Evolutionary conservation across 2,113 vertebrate species (phyloP).

Genomic region (Tichodroma muraria): DNA sequence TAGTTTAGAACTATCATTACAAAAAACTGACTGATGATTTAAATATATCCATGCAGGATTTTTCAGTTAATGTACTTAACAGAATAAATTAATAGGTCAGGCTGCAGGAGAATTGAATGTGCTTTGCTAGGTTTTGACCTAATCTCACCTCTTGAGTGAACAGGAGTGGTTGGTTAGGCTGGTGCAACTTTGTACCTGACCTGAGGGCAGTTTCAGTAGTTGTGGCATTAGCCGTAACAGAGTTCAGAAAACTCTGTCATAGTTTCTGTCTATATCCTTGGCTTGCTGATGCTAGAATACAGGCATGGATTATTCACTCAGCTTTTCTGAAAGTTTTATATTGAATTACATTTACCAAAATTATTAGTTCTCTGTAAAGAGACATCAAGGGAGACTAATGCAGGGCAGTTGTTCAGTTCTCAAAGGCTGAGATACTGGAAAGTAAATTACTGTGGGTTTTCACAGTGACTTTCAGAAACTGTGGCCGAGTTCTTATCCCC

Average conservation of each 20-base stretch:
- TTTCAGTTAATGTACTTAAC: neutral
- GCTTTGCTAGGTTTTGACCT: neutral
- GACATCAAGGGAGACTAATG: fast-evolving
- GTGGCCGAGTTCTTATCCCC: neutral
- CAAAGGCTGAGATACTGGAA: neutral
- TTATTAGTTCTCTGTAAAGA: neutral
- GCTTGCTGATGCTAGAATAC: neutral
- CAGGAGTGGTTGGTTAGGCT: fast-evolving
- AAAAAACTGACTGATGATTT: neutral
- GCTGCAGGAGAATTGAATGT: neutral
- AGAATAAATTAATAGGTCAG: neutral
- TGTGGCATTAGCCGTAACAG: neutral
- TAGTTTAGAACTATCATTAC: neutral
- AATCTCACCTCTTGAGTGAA: neutral
- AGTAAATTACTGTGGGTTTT: neutral
- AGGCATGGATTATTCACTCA: neutral
- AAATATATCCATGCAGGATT: neutral
- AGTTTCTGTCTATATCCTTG: neutral
- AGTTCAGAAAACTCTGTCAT: neutral
- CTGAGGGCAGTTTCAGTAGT: neutral
- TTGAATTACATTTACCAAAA: neutral
- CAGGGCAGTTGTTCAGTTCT: neutral
- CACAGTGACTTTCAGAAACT: neutral
- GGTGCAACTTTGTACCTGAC: neutral
- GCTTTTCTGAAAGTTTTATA: neutral